Conservation (phyloP, 2,888 invertebrate genomes). For the Macaria liturata region DNA sequence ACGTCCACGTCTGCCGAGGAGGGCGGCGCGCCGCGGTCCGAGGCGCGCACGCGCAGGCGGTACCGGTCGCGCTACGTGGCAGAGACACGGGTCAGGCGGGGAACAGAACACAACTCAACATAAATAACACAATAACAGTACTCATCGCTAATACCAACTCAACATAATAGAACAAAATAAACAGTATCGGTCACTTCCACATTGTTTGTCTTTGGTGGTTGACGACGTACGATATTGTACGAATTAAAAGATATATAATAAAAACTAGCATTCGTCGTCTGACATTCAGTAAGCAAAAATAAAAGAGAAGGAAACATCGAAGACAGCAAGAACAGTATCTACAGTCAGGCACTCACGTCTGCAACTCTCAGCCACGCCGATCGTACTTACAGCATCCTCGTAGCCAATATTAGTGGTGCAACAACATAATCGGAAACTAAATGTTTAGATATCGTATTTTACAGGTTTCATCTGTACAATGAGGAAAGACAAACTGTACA, state of each 20-base stretch:
- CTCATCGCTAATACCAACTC: slow-evolving; percentile 73
- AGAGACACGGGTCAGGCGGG: slow-evolving; percentile 88
- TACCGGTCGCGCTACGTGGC: slow-evolving; percentile 95
- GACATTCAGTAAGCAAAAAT: slow-evolving; percentile 75
- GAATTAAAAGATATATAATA: slow-evolving; percentile 43
- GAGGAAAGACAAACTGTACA: slow-evolving; percentile 80
- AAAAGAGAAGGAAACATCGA: slow-evolving; percentile 63
- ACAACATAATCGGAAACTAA: slow-evolving; percentile 87
- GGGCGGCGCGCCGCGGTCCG: slow-evolving; percentile 96
- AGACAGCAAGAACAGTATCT: slow-evolving; percentile 43
- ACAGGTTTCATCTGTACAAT: slow-evolving; percentile 80
- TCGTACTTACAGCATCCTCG: slow-evolving; percentile 85
- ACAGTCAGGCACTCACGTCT: slow-evolving; percentile 60
- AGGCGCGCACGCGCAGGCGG: slow-evolving; percentile 97
- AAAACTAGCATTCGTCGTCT: slow-evolving; percentile 63
- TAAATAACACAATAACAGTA: slow-evolving; percentile 73
- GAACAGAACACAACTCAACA: slow-evolving; percentile 83
- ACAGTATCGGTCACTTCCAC: slow-evolving; percentile 62
- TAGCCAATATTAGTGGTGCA: slow-evolving; percentile 87
- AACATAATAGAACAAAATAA: slow-evolving; percentile 65
- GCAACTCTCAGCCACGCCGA: slow-evolving; percentile 39
- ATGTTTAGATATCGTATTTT: slow-evolving; percentile 74
- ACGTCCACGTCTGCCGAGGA: slow-evolving; percentile 98
- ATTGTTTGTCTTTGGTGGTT: slow-evolving; percentile 50
- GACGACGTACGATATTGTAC: slow-evolving; percentile 47